phyloP scores from a whole-genome alignment of 30 jellyfish, hydroid and myxozoan species.

The Mastigias papua region DNA sequence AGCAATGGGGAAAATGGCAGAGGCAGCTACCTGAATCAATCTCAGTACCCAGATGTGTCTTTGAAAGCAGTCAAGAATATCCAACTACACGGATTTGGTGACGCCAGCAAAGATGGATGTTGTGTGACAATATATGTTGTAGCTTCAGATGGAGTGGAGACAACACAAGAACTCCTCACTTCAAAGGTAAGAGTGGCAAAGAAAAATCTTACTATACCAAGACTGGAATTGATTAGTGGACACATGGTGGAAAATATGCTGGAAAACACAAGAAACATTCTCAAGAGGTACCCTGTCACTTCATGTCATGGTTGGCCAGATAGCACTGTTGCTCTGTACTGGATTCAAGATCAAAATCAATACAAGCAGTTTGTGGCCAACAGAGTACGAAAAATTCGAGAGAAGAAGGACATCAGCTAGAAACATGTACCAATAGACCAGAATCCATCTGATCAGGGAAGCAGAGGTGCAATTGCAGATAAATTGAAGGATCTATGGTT shows the following conservation, averaged over 20 bases:
- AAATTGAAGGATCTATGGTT: background rate
- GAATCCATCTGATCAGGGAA: background rate
- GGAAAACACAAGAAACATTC: slow-evolving; percentile 38
- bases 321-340: slow-evolving; percentile 28
- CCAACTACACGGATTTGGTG: slow-evolving; percentile 63
- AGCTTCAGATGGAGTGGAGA: slow-evolving; percentile 3
- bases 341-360: slow-evolving; percentile 3
- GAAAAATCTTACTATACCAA: slow-evolving; percentile 72
- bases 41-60: slow-evolving; percentile 38
- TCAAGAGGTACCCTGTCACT: slow-evolving; percentile 18
- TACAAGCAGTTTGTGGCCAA: background rate
- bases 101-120: slow-evolving; percentile 60
- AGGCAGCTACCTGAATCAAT: slow-evolving; percentile 33
- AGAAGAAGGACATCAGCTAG: background rate
- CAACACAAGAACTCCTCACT: slow-evolving; percentile 40
- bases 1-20: slow-evolving; percentile 32
- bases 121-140: slow-evolving; percentile 27
- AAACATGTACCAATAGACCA: background rate
- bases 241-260: slow-evolving; percentile 76
- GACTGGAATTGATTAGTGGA: slow-evolving; percentile 59
- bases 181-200: slow-evolving; percentile 72
- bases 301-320: slow-evolving; percentile 53
- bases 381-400: background rate
- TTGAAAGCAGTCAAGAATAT: background rate
- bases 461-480: background rate